Evolutionary conservation across 2,888 invertebrate genomes (phyloP).

Genomic region (Ligdia adustata): DNA sequence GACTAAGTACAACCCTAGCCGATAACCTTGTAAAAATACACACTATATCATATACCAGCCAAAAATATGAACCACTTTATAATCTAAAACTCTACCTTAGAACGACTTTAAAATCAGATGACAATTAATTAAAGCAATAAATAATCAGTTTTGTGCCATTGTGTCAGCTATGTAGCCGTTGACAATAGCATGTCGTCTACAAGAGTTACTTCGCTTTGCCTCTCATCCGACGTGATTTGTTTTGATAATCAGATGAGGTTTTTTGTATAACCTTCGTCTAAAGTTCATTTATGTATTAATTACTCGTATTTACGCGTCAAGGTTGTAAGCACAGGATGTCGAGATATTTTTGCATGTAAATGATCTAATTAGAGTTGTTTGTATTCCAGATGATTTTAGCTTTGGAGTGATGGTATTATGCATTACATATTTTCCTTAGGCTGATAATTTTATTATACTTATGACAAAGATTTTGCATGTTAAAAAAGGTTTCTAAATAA

Average conservation of each 20-base stretch:
- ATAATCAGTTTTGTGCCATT: constrained; percentile 32
- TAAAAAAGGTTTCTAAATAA: no score
- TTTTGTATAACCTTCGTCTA: constrained; percentile 46
- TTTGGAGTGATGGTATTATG: no score
- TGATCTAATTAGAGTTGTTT: constrained; percentile 20
- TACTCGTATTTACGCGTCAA: constrained; percentile 24
- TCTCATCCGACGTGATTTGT: constrained; percentile 55
- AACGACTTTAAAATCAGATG: constrained; percentile 27
- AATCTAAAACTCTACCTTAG: constrained; percentile 1
- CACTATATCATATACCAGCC: no score
- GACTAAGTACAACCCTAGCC: no score
- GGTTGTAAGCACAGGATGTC: constrained; percentile 27
- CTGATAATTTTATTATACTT: no score
- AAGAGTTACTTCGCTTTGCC: no score
- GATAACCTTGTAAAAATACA: no score
- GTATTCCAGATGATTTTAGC: constrained; percentile 8
- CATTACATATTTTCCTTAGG: no score
- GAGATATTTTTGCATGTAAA: constrained; percentile 10
- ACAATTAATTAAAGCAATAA: constrained; percentile 38
- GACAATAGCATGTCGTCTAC: constrained; percentile 57
- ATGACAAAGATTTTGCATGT: no score
- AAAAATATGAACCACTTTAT: no score
- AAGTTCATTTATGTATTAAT: constrained; percentile 34
- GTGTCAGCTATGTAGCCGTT: constrained; percentile 35
- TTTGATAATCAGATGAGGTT: constrained; percentile 53